Percentiles rank a stretch among this genome's conserved stretches.
phyloP scores from a whole-genome alignment of 2,113 vertebrate genomes.

The Tetrax tetrax region DNA sequence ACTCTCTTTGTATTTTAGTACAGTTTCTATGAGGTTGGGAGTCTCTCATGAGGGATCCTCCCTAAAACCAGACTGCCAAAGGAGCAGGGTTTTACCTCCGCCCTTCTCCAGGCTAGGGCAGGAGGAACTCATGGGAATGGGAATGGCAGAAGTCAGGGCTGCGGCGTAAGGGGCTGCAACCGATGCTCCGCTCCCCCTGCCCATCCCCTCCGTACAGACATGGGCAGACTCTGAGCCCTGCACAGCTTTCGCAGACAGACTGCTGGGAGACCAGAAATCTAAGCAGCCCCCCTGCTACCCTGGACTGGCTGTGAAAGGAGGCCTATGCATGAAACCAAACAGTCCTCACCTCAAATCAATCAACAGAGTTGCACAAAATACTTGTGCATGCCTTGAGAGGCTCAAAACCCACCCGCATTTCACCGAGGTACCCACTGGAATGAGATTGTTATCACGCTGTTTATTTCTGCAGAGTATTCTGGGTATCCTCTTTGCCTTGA shows the following conservation, averaged over 20 bases:
- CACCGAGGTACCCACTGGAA: conserved; percentile 22
- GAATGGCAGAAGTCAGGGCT: not conserved
- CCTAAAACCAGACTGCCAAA: not conserved
- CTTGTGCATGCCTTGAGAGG: not conserved
- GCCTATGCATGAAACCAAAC: not conserved
- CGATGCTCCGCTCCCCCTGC: not conserved
- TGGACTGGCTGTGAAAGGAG: not conserved
- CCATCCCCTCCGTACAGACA: not conserved
- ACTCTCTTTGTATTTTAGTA: not conserved
- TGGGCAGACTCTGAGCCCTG: not conserved
- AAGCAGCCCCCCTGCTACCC: not conserved
- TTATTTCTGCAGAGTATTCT: conserved; percentile 61
- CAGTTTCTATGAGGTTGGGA: not conserved
- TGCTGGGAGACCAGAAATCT: not conserved
- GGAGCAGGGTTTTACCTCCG: not conserved
- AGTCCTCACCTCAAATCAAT: conserved; percentile 18
- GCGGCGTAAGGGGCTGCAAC: fast-evolving
- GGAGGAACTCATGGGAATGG: not conserved
- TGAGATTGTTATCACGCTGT: conserved; percentile 28
- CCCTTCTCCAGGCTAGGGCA: not conserved
- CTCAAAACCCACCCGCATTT: not conserved
- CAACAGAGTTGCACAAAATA: not conserved
- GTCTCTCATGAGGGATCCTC: not conserved
- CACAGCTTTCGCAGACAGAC: not conserved
- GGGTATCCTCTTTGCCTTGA: conserved; percentile 47